Evolutionary conservation across 2,113 vertebrate genomes (phyloP), one percentile per base, ranked within the genome.

Genomic region (Diadophis punctatus): DNA sequence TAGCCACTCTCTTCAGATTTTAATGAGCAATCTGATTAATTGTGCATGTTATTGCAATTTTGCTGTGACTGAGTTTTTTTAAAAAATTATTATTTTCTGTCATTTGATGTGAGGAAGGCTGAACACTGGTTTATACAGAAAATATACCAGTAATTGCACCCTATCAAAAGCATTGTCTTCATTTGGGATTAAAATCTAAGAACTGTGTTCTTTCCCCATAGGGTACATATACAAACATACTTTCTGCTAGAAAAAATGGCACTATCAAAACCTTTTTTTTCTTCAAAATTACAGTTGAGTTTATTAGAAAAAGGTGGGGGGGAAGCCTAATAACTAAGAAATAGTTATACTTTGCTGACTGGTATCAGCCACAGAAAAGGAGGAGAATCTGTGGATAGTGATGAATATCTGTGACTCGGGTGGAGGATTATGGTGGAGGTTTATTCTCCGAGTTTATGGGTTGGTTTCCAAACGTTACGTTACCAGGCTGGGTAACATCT

Each of bases 1-100:
- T 90, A n/a, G 90, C 25, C 8, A 49, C 4, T 10, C 0, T 49
- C 30, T 0, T 86, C 18, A 0, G 34, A 25, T 8, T 39, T 58
- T 49, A 23, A 0, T 0, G 12, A 58, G 0, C 0, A 0, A 8
- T 8, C 51, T 8, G 22, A 3, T 51, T 89, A 30, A 23, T n/a
- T 22, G 14, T 30, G 7, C 0, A 0, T 90, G 90, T 90, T 88
- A 58, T 34, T 46, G 9, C 27, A 56, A 0, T 20, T n/a, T 43
- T 90, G 14, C 18, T 74, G 6, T 74, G 30, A 1, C 8, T 30
- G 58, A 14, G 49, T 87, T 94, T 80, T 9, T 56, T 56, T 56
- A 0, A 6, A 22, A n/a, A n/a, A n/a, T 48, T 48, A 48, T 48
- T 48, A 39, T 0, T 43, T 0, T 34, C 49, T 34, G 39, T 1